phyloP scores from a whole-genome alignment of 1,140 invertebrate species.

The Cyclina sinensis region DNA sequence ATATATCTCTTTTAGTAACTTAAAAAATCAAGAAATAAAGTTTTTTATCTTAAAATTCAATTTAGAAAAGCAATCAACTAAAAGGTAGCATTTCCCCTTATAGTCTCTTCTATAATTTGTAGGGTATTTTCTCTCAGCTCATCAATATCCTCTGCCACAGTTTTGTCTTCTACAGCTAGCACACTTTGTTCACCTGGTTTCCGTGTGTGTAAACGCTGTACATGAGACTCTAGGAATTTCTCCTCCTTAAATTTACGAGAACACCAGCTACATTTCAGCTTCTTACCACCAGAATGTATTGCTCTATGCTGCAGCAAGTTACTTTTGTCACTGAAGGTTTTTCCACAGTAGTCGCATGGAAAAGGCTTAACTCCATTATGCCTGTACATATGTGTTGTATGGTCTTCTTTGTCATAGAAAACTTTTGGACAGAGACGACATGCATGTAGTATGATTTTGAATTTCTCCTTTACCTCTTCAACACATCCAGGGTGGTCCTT shows the following conservation, averaged over 20 bases:
- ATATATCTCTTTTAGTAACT: too few species aligned
- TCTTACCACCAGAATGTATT: slow-evolving; percentile 43
- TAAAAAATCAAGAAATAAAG: too few species aligned
- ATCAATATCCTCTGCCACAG: slow-evolving; percentile 1
- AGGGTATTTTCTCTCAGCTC: slow-evolving; percentile 11
- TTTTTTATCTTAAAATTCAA: too few species aligned
- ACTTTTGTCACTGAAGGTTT: slow-evolving; percentile 61
- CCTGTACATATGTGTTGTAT: slow-evolving; percentile 64
- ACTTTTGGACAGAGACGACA: slow-evolving; percentile 68
- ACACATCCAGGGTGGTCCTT: slow-evolving; percentile 1
- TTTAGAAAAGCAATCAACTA: background rate
- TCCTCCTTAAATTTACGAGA: slow-evolving; percentile 19
- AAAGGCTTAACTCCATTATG: slow-evolving; percentile 69
- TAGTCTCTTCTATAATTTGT: slow-evolving; percentile 35
- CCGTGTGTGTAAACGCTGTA: slow-evolving; percentile 6
- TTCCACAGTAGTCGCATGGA: slow-evolving; percentile 53
- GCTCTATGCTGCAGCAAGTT: slow-evolving; percentile 58
- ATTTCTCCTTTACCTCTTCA: slow-evolving; percentile 27
- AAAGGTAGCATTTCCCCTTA: background rate
- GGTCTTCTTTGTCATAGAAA: slow-evolving; percentile 63
- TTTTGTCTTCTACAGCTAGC: background rate
- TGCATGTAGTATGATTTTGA: slow-evolving; percentile 34
- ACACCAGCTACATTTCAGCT: slow-evolving; percentile 43
- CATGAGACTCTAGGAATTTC: slow-evolving; percentile 11
- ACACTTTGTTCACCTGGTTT: background rate